These are phyloP conservation scores for Drosophila mayaguana DNA, from an alignment of 2,888 invertebrate species.

Conservation along the genomic window DNA sequence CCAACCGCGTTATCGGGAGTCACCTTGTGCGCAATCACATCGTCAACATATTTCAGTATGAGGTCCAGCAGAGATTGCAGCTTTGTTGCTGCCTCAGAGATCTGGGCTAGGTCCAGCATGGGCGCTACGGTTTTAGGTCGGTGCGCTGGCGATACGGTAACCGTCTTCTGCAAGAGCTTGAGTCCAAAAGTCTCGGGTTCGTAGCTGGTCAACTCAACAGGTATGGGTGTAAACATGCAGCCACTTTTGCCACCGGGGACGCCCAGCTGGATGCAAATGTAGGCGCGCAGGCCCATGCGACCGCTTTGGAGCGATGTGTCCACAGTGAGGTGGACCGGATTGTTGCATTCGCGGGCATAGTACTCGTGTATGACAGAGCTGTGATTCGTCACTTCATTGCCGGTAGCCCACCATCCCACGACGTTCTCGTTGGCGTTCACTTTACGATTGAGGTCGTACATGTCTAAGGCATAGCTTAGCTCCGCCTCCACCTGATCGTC, in stretches of 20 bases:
- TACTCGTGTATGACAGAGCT: slow-evolving; percentile 99
- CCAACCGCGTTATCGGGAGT: slow-evolving; percentile 95
- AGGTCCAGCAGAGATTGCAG: slow-evolving; percentile 91
- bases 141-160: slow-evolving; percentile 86
- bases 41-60: slow-evolving; percentile 94
- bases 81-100: slow-evolving; percentile 93
- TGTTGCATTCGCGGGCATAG: slow-evolving; percentile 96
- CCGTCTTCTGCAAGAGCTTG: slow-evolving; percentile 94
- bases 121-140: slow-evolving; percentile 89
- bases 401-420: slow-evolving; percentile 99
- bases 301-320: slow-evolving; percentile 95
- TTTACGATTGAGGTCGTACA: slow-evolving; percentile 96
- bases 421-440: slow-evolving; percentile 97
- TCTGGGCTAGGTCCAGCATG: slow-evolving; percentile 91
- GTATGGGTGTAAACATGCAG: slow-evolving; percentile 98
- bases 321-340: slow-evolving; percentile 97
- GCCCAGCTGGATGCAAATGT: slow-evolving; percentile 96
- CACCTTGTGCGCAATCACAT: slow-evolving; percentile 92
- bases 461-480: slow-evolving; percentile 97
- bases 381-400: slow-evolving; percentile 98
- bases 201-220: slow-evolving; percentile 94
- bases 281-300: slow-evolving; percentile 97
- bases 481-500: slow-evolving; percentile 99
- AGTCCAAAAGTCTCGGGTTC: slow-evolving; percentile 95
- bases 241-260: slow-evolving; percentile 97